These are phyloP conservation scores for Heterotis niloticus DNA, from an alignment of 2,113 vertebrate genomes.

Conservation along the genomic window DNA sequence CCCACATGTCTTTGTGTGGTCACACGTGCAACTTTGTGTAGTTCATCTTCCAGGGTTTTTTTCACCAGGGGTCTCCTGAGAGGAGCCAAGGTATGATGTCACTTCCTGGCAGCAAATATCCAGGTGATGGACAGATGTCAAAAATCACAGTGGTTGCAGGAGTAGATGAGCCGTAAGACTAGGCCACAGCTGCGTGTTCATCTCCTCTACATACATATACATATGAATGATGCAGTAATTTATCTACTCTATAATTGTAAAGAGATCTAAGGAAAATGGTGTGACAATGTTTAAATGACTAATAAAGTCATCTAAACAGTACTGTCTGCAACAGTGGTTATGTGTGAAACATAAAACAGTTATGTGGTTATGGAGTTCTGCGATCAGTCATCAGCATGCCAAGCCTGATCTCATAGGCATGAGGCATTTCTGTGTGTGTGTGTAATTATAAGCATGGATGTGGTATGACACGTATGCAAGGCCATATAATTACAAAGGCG, in stretches of 20 bases:
- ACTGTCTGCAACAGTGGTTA: no score
- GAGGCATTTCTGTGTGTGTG: slow-evolving; percentile 7
- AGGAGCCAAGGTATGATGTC: background rate
- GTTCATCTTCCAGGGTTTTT: no score
- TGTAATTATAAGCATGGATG: background rate
- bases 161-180: background rate
- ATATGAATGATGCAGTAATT: background rate
- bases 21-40: no score
- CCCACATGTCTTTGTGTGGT: no score
- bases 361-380: no score
- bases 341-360: no score
- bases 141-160: background rate
- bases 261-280: no score
- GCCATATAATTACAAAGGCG: slow-evolving; percentile 19
- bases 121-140: background rate
- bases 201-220: background rate
- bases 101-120: background rate
- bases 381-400: background rate
- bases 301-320: no score
- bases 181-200: background rate
- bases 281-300: no score
- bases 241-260: no score
- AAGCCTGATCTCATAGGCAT: slow-evolving; percentile 1
- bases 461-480: slow-evolving; percentile 30
- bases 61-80: background rate